Evolutionary conservation across 1,140 invertebrate genomes (phyloP).

Genomic region (Aphis gossypii): DNA sequence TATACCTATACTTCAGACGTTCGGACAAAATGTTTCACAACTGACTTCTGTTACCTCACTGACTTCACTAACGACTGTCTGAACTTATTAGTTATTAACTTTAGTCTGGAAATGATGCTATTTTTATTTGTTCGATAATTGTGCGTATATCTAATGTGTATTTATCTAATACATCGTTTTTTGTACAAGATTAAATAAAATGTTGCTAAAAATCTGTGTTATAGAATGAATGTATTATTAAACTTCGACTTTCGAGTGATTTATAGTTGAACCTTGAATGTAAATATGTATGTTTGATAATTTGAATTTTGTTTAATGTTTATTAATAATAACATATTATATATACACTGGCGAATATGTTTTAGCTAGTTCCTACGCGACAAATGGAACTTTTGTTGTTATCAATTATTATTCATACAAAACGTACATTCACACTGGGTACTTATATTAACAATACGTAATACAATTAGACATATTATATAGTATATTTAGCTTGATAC

Average conservation of each 20-base stretch:
- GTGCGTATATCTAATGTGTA: neutral
- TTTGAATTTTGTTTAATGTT: neutral
- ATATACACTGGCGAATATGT: neutral
- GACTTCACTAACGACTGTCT: neutral
- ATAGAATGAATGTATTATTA: neutral
- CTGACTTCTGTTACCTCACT: neutral
- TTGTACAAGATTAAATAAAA: neutral
- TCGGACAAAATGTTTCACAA: neutral
- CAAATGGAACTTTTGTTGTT: neutral
- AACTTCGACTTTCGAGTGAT: neutral
- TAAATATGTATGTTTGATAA: neutral
- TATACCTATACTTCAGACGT: too few species aligned
- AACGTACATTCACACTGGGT: neutral
- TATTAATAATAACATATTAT: neutral
- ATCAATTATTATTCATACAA: neutral
- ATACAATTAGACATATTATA: neutral
- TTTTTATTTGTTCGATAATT: neutral
- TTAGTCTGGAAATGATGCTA: neutral
- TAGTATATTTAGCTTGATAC: neutral
- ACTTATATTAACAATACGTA: neutral
- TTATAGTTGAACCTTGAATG: neutral
- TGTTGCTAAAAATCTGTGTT: neutral
- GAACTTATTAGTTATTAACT: too few species aligned
- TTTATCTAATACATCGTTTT: neutral
- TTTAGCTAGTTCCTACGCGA: too few species aligned